A percentile compares a stretch with the other conserved stretches of the same genome.
Evolutionary conservation across 23 tunicate genomes (phyloP).

Genomic region (Styela clava): DNA sequence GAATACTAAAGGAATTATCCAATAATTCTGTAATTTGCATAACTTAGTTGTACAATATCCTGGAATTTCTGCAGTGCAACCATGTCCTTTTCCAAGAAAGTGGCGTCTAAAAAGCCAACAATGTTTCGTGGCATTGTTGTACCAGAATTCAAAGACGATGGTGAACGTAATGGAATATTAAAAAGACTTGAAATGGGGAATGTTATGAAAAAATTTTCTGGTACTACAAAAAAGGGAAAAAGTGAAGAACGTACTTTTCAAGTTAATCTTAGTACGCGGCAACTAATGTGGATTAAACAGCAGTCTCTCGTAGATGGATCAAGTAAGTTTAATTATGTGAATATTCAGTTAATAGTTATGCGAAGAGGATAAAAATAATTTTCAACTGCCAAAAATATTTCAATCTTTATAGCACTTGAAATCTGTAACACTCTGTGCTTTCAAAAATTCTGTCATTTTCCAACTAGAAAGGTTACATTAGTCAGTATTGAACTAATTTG

Average conservation of each 20-base stretch:
- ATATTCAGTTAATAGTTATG: neutral
- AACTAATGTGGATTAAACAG: conserved; percentile 53
- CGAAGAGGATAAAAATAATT: no score
- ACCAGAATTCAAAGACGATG: conserved; percentile 47
- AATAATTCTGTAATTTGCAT: no score
- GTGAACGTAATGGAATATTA: conserved; percentile 27
- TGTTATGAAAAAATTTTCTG: conserved; percentile 72
- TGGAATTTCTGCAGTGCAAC: neutral
- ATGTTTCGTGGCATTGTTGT: conserved; percentile 28
- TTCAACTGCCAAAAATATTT: no score
- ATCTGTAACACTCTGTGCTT: neutral
- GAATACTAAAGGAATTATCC: no score
- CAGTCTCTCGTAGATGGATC: conserved; percentile 49
- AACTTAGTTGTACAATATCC: neutral
- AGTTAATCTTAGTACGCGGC: conserved; percentile 73
- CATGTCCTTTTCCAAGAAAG: neutral
- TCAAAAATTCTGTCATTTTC: neutral
- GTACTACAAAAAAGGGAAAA: conserved; percentile 25
- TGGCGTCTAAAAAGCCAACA: neutral
- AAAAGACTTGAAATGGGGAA: conserved; percentile 68
- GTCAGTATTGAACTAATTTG: no score
- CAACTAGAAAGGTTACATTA: neutral
- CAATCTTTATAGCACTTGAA: neutral
- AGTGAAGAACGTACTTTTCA: conserved; percentile 77
- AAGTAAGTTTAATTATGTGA: conserved; percentile 36